Evolutionary conservation across 1,140 invertebrate genomes (phyloP).

Genomic region (Pseudomyrmex sp.): DNA sequence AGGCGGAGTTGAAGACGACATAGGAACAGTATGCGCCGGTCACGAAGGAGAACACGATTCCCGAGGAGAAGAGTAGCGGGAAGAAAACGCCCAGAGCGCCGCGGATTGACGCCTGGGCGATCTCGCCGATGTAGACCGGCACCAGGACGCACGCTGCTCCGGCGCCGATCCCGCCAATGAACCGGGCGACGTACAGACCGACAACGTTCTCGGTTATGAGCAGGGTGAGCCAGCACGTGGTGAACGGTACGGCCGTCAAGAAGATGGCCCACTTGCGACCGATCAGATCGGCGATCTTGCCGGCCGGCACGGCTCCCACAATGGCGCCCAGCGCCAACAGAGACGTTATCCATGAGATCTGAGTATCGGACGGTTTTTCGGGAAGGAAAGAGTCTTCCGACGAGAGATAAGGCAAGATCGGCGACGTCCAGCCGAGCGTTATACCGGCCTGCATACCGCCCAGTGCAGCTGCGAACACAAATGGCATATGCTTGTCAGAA

Average conservation of each 20-base stretch:
- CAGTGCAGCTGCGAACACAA: conserved; percentile 83
- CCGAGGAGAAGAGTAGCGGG: conserved; percentile 88
- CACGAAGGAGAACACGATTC: conserved; percentile 88
- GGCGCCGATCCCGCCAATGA: conserved; percentile 88
- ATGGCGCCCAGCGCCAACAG: conserved; percentile 86
- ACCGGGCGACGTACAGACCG: conserved; percentile 86
- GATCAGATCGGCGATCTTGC: conserved; percentile 87
- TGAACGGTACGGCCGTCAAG: conserved; percentile 86
- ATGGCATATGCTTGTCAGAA: not conserved
- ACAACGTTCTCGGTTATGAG: conserved; percentile 76
- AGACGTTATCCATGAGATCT: conserved; percentile 86
- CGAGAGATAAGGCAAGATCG: conserved; percentile 83
- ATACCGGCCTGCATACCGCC: conserved; percentile 86
- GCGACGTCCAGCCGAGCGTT: conserved; percentile 86
- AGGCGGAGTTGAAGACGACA: conserved; percentile 88
- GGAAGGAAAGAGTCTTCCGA: conserved; percentile 53
- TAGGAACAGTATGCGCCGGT: conserved; percentile 86
- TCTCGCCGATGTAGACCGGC: conserved; percentile 89
- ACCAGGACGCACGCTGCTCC: conserved; percentile 88
- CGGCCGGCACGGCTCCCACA: conserved; percentile 86
- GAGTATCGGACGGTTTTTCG: conserved; percentile 42
- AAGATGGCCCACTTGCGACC: conserved; percentile 88
- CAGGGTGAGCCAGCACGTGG: conserved; percentile 88
- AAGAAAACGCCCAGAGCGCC: conserved; percentile 89
- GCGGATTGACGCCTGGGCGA: conserved; percentile 87